Conservation (phyloP, 2,797 vertebrate genomes). For the Setipinna tenuifilis region DNA sequence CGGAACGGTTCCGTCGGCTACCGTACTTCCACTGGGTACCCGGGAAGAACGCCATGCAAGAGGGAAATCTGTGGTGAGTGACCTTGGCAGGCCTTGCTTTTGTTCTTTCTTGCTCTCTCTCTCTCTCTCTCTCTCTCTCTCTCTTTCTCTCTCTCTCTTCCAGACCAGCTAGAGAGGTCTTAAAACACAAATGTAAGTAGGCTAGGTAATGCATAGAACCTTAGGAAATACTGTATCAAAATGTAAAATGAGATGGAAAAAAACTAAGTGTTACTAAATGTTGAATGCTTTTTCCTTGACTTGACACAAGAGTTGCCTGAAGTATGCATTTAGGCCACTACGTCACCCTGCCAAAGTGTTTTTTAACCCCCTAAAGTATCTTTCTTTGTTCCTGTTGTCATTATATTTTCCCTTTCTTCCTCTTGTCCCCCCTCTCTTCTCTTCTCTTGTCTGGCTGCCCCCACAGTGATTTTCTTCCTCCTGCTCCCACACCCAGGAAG, state of each 20-base stretch:
- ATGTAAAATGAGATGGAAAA: too few species aligned
- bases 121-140: not conserved
- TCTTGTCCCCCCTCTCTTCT: not conserved
- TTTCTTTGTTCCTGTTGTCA: not conserved
- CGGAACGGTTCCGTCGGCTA: slow-evolving; percentile 62
- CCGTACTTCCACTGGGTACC: slow-evolving; percentile 57
- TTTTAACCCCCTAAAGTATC: too few species aligned
- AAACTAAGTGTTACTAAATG: too few species aligned
- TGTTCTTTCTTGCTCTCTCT: too few species aligned
- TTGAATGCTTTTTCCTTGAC: too few species aligned
- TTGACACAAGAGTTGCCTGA: not conserved
- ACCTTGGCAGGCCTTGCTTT: not conserved
- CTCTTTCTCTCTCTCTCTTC: not conserved
- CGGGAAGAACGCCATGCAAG: slow-evolving; percentile 24
- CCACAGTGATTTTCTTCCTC: not conserved
- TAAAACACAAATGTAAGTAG: not conserved
- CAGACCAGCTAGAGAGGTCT: not conserved
- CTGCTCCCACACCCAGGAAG: not conserved
- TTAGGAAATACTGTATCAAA: not conserved
- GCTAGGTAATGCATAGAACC: not conserved
- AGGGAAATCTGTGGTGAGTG: slow-evolving; percentile 32
- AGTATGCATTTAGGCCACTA: not conserved
- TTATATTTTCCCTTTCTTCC: not conserved
- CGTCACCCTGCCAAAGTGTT: too few species aligned
- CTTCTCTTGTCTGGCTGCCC: not conserved